Conservation (phyloP, 2,113 vertebrate species). For the Bubo blakistoni region DNA sequence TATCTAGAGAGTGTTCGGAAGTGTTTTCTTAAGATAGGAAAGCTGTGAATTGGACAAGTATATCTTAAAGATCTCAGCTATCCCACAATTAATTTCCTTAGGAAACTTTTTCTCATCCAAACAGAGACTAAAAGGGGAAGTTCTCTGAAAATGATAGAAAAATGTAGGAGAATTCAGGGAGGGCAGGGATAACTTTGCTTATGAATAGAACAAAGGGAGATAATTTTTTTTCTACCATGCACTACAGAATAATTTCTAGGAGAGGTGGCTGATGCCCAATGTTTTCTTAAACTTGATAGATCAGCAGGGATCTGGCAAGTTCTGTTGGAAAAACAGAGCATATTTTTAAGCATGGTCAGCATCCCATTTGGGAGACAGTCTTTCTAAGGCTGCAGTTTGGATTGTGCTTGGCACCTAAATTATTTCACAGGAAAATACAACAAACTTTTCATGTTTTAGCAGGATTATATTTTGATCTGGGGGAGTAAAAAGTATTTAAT, state of each 20-base stretch:
- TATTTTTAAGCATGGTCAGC: not conserved
- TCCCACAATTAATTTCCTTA: not conserved
- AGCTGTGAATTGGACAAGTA: not conserved
- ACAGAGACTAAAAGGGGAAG: not conserved
- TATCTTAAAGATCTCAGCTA: not conserved
- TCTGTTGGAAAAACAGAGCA: not conserved
- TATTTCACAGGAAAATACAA: not conserved
- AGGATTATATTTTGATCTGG: not conserved
- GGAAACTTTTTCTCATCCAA: not conserved
- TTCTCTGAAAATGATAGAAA: not conserved
- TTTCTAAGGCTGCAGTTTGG: not conserved
- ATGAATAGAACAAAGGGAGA: not conserved
- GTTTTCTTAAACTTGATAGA: not conserved
- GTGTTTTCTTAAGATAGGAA: not conserved
- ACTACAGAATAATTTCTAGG: not conserved
- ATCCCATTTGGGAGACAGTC: not conserved
- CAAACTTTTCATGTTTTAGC: not conserved
- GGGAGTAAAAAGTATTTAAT: not conserved
- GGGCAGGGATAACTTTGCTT: not conserved
- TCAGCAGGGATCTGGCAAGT: not conserved
- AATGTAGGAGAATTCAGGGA: not conserved
- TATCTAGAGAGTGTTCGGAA: not conserved
- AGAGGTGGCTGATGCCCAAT: not conserved
- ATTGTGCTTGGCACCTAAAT: not conserved
- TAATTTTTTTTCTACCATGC: not conserved